These are phyloP conservation scores for Tiaroga cobitis DNA, from an alignment of 2,797 vertebrate genomes.

Conservation along the genomic window DNA sequence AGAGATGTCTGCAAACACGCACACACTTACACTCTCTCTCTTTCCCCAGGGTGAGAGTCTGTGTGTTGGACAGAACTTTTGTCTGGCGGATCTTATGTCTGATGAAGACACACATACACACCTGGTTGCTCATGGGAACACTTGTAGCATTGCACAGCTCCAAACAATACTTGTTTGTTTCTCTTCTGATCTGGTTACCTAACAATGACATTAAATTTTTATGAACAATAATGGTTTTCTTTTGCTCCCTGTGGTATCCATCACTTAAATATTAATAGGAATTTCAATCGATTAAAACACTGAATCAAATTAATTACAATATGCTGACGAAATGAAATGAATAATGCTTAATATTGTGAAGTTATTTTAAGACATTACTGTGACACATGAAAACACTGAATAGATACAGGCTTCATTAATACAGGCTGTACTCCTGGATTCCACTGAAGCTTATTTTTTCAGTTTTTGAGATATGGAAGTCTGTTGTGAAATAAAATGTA, in stretches of 20 bases:
- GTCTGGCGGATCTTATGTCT: slow-evolving; percentile 3
- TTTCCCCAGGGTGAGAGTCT: slow-evolving; percentile 9
- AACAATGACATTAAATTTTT: slow-evolving; percentile 43
- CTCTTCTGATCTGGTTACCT: slow-evolving; percentile 46
- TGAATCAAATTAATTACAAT: neutral
- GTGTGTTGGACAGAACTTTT: slow-evolving; percentile 13
- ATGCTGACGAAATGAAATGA: neutral
- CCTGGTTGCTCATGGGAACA: slow-evolving; percentile 52
- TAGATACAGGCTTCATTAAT: neutral
- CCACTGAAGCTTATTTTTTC: neutral
- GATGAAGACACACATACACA: slow-evolving; percentile 38
- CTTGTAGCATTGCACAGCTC: slow-evolving; percentile 5
- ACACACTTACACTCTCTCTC: slow-evolving; percentile 10
- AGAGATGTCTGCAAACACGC: neutral
- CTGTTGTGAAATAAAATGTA: neutral
- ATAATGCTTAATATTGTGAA: neutral
- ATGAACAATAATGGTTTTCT: slow-evolving; percentile 39
- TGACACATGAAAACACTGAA: neutral
- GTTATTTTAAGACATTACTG: neutral
- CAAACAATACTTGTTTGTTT: slow-evolving; percentile 52
- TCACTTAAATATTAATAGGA: slow-evolving; percentile 1
- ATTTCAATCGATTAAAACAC: neutral
- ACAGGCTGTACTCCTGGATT: neutral
- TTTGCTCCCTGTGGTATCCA: slow-evolving; percentile 28
- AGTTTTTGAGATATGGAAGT: neutral